These are phyloP conservation scores for Sphaeridia pumilis DNA, from an alignment of 2,888 invertebrate species.

Conservation along the genomic window DNA sequence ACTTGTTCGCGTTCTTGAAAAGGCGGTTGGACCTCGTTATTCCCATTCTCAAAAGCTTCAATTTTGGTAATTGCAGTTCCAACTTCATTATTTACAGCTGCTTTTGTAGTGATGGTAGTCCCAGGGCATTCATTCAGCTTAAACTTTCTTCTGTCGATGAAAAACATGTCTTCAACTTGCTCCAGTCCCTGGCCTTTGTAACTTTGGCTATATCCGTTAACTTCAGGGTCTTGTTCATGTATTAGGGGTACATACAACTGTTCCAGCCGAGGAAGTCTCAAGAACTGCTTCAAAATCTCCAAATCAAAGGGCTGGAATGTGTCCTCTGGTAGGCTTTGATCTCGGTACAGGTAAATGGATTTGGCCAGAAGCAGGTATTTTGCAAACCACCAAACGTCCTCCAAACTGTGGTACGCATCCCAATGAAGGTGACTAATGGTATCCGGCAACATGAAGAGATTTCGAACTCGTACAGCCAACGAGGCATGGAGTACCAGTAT, in stretches of 20 bases:
- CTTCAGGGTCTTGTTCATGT: constrained; percentile 6
- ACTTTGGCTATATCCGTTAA: neutral
- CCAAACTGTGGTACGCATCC: constrained; percentile 5
- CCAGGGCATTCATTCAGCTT: no score
- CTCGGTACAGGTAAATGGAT: constrained; percentile 7
- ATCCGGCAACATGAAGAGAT: constrained; percentile 4
- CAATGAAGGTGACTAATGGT: constrained; percentile 5
- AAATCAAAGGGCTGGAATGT: constrained; percentile 5
- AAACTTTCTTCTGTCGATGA: constrained; percentile 5
- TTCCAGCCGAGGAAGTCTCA: constrained; percentile 2
- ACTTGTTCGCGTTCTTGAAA: no score
- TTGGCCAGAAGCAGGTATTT: constrained; percentile 6
- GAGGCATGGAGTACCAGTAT: neutral
- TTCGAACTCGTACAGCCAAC: constrained; percentile 1
- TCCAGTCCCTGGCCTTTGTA: neutral
- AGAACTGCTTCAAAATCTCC: constrained; percentile 1
- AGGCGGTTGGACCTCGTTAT: no score
- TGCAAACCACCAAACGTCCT: constrained; percentile 6
- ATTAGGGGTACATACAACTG: constrained; percentile 8
- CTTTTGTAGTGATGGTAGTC: no score
- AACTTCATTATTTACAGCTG: no score
- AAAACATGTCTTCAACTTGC: constrained; percentile 3
- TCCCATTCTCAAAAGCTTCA: no score
- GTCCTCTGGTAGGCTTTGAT: constrained; percentile 5
- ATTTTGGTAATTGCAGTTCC: no score